A percentile compares a stretch with the other conserved stretches of the same genome.
Evolutionary conservation across 2,888 invertebrate genomes (phyloP).

Genomic region (Drosophila paucipuncta): DNA sequence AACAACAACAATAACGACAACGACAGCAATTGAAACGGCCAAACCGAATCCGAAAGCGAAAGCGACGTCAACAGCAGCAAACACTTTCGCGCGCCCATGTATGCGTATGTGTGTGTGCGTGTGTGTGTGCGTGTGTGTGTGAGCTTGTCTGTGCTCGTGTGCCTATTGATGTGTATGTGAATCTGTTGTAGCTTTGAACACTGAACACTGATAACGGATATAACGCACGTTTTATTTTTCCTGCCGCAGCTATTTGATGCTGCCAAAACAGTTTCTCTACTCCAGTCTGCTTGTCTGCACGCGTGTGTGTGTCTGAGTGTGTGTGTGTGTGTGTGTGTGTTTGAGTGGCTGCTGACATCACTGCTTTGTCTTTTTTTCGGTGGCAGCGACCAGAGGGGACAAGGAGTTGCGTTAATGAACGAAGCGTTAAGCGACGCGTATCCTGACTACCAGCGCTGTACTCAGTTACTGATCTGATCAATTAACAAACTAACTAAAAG

Average conservation of each 20-base stretch:
- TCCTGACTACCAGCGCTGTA: background rate
- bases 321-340: conserved; percentile 1
- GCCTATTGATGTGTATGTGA: conserved; percentile 23
- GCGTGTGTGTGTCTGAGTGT: background rate
- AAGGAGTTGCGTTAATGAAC: conserved; percentile 28
- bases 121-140: conserved; percentile 11
- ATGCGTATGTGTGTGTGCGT: conserved; percentile 17
- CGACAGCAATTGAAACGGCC: conserved; percentile 22
- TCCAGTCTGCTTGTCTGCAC: conserved; percentile 1
- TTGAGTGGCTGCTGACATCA: conserved; percentile 54
- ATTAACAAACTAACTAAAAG: conserved; percentile 59
- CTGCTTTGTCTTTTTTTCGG: conserved; percentile 29
- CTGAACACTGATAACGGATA: conserved; percentile 56
- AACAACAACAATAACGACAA: conserved; percentile 28
- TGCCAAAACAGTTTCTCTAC: conserved; percentile 49
- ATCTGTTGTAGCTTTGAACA: conserved; percentile 41
- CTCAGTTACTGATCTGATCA: conserved; percentile 47
- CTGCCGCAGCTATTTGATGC: conserved; percentile 20
- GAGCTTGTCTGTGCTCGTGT: background rate
- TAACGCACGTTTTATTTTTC: conserved; percentile 61
- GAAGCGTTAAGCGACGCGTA: conserved; percentile 4
- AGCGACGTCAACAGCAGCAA: conserved; percentile 48
- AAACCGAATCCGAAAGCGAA: conserved; percentile 60
- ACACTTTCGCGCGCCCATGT: conserved; percentile 47
- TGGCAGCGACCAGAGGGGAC: conserved; percentile 2